Base-by-base conservation (phyloP, 1,140 invertebrate genomes). In the Littorina saxatilis region DNA sequence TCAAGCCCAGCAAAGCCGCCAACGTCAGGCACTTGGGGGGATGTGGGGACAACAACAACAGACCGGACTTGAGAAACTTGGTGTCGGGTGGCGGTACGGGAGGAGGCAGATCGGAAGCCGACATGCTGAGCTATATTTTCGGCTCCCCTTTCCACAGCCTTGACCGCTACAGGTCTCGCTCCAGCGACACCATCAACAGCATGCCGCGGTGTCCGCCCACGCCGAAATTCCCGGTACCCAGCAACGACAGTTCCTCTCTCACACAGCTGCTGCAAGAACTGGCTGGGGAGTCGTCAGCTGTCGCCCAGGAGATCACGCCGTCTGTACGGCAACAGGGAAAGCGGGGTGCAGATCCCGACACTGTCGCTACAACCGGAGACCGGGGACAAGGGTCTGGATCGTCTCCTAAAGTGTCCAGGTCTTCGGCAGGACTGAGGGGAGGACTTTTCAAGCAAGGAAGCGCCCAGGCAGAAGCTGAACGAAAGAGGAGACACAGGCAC, bases 181-280 rank as follows among this genome's bases (percentile, higher is more conserved):
- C 90, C 9, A 89, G 87, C 82, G 90, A 90, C 77, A 88, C 88
- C 20, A 86, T 91, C 58, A 86, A 83, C 63, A 88, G 87, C 75
- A 86, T 87, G 47, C 85, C 88, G 32, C 86, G 81, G 61, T 88
- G 88, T 68, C 87, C 88, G 20, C 87, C 86, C 4, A 91, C 90
- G 7, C 90, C 90, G 35, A 91, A 89, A 76, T 91, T 91, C 50
- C 90, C 90, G 2, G 78, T 87, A 27, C 81, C 86, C 17, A 84
- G 79, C 66, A 76, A 86, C 20, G 76, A 78, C 15, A 87, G 86
- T 5, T 83, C 88, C 29, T 89, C 87, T 3, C 77, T 90, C n/a
- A 90, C 87, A 7, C 86, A 89, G 80, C 83, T 91, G n/a, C 58
- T 89, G 4, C 84, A 88, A 55, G 88, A 88, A 74, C 84, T 90